These are phyloP conservation scores for Drosophila borealis DNA, from an alignment of 2,888 invertebrate species.

Conservation along the genomic window DNA sequence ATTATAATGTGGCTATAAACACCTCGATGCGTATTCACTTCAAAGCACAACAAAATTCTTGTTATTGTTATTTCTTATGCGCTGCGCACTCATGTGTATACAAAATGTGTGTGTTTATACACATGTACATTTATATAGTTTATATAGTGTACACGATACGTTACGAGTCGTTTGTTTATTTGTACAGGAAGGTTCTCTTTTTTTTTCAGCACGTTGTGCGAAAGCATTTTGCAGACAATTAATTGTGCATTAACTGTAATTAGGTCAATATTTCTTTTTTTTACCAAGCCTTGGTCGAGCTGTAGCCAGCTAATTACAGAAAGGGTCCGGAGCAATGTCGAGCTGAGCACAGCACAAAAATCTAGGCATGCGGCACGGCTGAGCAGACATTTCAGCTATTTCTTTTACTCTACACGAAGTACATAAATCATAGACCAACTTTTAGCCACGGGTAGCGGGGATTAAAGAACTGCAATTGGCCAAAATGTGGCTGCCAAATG, in stretches of 20 bases:
- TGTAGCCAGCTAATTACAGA: slow-evolving; percentile 50
- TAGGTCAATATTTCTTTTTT: slow-evolving; percentile 52
- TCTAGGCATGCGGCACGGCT: neutral
- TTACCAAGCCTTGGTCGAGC: slow-evolving; percentile 4
- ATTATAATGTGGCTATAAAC: slow-evolving; percentile 46
- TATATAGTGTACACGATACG: slow-evolving; percentile 11
- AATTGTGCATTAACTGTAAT: slow-evolving; percentile 73
- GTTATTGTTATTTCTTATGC: slow-evolving; percentile 29
- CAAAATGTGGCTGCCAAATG: slow-evolving; percentile 36
- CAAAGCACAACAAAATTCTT: slow-evolving; percentile 49
- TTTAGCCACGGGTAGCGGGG: neutral
- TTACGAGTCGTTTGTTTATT: slow-evolving; percentile 48
- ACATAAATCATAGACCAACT: slow-evolving; percentile 18
- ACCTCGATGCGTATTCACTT: slow-evolving; percentile 48
- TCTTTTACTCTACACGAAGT: neutral
- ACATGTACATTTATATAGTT: slow-evolving; percentile 1
- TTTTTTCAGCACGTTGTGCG: neutral
- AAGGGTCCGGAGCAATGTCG: slow-evolving; percentile 27
- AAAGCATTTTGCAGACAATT: slow-evolving; percentile 63
- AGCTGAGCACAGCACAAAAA: slow-evolving; percentile 51
- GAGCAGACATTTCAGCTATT: slow-evolving; percentile 50
- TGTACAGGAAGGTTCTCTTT: slow-evolving; percentile 24
- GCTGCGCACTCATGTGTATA: slow-evolving; percentile 24
- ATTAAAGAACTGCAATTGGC: slow-evolving; percentile 13
- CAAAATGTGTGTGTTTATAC: neutral